These are phyloP conservation scores for Drosophila sordidapex DNA, from an alignment of 2,888 invertebrate genomes.

Conservation along the genomic window DNA sequence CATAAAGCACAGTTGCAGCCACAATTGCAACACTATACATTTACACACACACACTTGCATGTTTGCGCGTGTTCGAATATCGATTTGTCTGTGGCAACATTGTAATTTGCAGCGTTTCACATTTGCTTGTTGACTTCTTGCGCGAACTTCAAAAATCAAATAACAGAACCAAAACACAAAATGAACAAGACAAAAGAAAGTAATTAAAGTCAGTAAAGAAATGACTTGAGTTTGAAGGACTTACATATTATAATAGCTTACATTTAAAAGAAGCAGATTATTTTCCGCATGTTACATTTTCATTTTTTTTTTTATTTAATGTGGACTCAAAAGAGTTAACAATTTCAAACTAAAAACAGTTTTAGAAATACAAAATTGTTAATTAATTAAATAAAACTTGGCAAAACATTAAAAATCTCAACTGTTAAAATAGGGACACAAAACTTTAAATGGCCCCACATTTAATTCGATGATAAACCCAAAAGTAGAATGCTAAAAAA, in stretches of 20 bases:
- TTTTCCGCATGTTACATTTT: background rate
- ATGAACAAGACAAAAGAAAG: background rate
- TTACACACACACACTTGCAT: constrained; percentile 1
- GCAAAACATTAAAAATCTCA: background rate
- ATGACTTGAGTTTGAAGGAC: background rate
- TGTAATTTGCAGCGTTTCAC: constrained; percentile 59
- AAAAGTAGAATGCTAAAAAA: background rate
- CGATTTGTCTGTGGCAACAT: constrained; percentile 49
- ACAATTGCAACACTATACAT: constrained; percentile 33
- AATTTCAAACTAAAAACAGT: too few species aligned
- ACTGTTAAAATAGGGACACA: background rate
- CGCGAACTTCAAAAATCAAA: constrained; percentile 18
- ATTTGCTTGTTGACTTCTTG: constrained; percentile 31
- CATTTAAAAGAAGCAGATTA: background rate
- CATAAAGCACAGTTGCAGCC: constrained; percentile 56
- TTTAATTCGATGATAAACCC: background rate
- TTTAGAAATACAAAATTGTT: background rate
- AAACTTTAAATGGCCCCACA: background rate
- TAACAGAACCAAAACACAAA: background rate
- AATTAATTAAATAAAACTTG: background rate
- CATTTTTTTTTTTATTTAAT: background rate
- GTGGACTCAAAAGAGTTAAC: too few species aligned
- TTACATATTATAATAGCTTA: background rate
- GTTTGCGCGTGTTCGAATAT: constrained; percentile 42
- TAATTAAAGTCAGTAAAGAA: background rate